Evolutionary conservation across 2,888 invertebrate species (phyloP).

Genomic region (Nudaria mundana): DNA sequence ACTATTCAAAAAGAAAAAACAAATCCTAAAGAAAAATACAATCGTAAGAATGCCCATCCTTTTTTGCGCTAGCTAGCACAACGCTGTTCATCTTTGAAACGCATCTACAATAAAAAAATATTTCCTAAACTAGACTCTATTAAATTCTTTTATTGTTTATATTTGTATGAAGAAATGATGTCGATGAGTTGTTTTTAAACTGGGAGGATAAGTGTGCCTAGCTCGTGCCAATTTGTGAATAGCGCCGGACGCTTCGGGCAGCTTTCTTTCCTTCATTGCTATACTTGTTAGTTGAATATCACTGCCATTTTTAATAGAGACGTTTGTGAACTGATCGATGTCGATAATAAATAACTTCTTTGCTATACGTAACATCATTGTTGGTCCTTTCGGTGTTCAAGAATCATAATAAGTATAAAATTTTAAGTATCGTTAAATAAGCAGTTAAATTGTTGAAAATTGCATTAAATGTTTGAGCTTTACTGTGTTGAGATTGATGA

Average conservation of each 20-base stretch:
- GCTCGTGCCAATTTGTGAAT: slow-evolving; percentile 80
- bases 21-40: slow-evolving; percentile 45
- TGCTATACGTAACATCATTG: too few relatives aligned
- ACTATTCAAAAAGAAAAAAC: too few relatives aligned
- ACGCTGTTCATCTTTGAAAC: slow-evolving; percentile 70
- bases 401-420: too few relatives aligned
- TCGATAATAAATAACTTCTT: too few relatives aligned
- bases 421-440: too few relatives aligned
- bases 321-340: slow-evolving; percentile 47
- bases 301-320: slow-evolving; percentile 62
- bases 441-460: too few relatives aligned
- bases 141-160: slow-evolving; percentile 10
- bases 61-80: slow-evolving; percentile 64
- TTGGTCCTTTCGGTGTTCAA: too few relatives aligned
- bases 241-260: slow-evolving; percentile 73
- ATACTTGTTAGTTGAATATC: slow-evolving; percentile 76
- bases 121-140: slow-evolving; percentile 26
- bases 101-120: slow-evolving; percentile 32
- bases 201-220: slow-evolving; percentile 62
- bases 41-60: slow-evolving; percentile 61
- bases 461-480: too few relatives aligned
- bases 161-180: slow-evolving; percentile 21
- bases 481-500: too few relatives aligned
- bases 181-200: slow-evolving; percentile 36
- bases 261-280: slow-evolving; percentile 78